These are phyloP conservation scores for Telmatherina bonti DNA, from an alignment of 2,797 vertebrate genomes.

Conservation along the genomic window DNA sequence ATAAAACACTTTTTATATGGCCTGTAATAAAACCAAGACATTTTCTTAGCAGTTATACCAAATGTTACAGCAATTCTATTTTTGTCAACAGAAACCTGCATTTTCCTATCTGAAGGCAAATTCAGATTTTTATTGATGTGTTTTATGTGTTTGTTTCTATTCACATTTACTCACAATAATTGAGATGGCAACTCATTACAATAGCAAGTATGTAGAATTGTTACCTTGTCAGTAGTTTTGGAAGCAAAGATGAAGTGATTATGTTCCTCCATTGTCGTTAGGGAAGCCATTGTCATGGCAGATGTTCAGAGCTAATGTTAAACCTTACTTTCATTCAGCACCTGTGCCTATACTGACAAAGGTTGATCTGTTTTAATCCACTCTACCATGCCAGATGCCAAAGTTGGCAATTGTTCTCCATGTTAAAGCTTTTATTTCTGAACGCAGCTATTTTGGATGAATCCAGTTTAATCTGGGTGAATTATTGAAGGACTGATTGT, in stretches of 20 bases:
- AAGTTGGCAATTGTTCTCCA: too few relatives aligned
- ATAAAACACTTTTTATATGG: constrained; percentile 14
- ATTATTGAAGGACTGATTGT: too few relatives aligned
- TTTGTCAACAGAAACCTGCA: not conserved
- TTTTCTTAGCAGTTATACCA: not conserved
- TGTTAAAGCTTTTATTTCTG: too few relatives aligned
- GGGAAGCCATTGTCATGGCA: constrained; percentile 55
- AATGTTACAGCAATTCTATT: constrained; percentile 19
- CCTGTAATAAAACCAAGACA: not conserved
- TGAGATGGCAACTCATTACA: constrained; percentile 39
- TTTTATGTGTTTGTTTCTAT: constrained; percentile 15
- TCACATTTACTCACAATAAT: constrained; percentile 34
- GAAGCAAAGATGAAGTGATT: constrained; percentile 50
- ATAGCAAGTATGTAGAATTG: constrained; percentile 22
- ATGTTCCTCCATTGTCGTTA: constrained; percentile 58
- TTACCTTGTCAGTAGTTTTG: constrained; percentile 34
- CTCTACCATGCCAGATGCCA: too few relatives aligned
- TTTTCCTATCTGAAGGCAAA: constrained; percentile 7
- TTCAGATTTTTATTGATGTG: not conserved
- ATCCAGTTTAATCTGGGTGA: too few relatives aligned
- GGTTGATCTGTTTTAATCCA: too few relatives aligned
- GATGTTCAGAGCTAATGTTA: constrained; percentile 43
- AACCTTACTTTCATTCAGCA: not conserved
- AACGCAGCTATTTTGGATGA: too few relatives aligned
- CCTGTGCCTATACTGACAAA: not conserved